phyloP scores from a whole-genome alignment of 2,888 invertebrate genomes.

The Acleris laterana region DNA sequence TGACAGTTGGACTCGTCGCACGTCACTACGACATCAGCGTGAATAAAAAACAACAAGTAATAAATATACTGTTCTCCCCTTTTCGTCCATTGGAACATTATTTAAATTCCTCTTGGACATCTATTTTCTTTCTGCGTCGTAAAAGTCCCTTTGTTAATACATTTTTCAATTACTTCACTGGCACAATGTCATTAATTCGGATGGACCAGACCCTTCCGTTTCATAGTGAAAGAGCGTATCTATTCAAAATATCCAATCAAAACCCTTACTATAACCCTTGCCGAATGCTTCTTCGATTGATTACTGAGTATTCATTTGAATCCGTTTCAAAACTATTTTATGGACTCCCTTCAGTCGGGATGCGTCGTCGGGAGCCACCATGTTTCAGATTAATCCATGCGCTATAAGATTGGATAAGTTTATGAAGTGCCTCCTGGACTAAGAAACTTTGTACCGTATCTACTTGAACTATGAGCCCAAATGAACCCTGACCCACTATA shows the following conservation, averaged over 20 bases:
- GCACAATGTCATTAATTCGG: conserved; percentile 32
- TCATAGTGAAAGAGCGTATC: conserved; percentile 41
- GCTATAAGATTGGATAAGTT: conserved; percentile 69
- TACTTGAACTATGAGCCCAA: neutral
- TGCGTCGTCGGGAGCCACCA: conserved; percentile 56
- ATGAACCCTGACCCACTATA: too few species aligned
- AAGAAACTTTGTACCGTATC: conserved; percentile 7
- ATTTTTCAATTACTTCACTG: conserved; percentile 21
- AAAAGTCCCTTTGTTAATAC: conserved; percentile 4
- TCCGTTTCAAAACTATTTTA: conserved; percentile 53
- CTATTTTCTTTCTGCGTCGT: conserved; percentile 8
- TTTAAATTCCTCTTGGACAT: conserved; percentile 12
- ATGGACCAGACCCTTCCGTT: conserved; percentile 26
- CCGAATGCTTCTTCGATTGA: conserved; percentile 53
- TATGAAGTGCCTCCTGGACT: conserved; percentile 53
- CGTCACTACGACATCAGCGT: conserved; percentile 18
- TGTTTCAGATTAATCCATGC: conserved; percentile 73
- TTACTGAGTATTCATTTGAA: conserved; percentile 50
- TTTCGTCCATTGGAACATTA: conserved; percentile 18
- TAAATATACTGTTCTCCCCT: conserved; percentile 18
- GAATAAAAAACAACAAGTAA: neutral
- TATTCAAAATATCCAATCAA: conserved; percentile 44
- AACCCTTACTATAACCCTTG: conserved; percentile 43
- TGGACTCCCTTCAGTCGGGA: conserved; percentile 50
- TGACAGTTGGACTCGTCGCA: conserved; percentile 24